These are phyloP conservation scores for Zosterops japonicus DNA, from an alignment of 2,113 vertebrate genomes.

Conservation along the genomic window DNA sequence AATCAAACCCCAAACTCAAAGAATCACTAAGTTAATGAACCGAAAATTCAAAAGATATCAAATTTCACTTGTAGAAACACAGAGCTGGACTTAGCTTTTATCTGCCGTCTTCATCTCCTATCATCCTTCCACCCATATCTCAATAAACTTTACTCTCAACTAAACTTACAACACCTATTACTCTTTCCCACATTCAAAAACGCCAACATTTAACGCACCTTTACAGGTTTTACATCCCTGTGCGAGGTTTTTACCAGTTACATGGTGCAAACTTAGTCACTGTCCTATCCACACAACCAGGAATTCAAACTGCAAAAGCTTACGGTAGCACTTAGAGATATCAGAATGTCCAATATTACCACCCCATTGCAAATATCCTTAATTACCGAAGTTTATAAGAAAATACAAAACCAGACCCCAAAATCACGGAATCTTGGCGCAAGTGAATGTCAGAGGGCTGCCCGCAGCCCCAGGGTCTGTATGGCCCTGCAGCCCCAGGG, in stretches of 20 bases:
- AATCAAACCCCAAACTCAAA: neutral
- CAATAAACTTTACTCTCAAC: neutral
- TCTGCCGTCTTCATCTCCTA: neutral
- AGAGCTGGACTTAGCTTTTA: neutral
- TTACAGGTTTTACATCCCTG: neutral
- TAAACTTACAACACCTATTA: neutral
- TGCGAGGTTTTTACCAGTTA: neutral
- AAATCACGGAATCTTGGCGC: fast-evolving
- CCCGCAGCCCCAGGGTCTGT: neutral
- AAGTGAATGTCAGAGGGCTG: fast-evolving
- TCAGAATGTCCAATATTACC: fast-evolving
- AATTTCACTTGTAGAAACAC: neutral
- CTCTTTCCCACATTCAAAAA: neutral
- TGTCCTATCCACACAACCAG: neutral
- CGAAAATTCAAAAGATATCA: neutral
- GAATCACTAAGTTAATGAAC: neutral
- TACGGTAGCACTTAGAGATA: neutral
- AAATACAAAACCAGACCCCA: neutral
- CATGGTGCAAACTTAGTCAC: fast-evolving
- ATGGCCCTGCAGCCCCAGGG: too few relatives aligned
- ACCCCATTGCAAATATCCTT: fast-evolving
- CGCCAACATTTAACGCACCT: neutral
- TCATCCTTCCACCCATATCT: neutral
- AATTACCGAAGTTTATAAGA: neutral
- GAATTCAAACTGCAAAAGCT: neutral